Conservation (phyloP, 2,888 invertebrate species). For the Octonoba sinensis region DNA sequence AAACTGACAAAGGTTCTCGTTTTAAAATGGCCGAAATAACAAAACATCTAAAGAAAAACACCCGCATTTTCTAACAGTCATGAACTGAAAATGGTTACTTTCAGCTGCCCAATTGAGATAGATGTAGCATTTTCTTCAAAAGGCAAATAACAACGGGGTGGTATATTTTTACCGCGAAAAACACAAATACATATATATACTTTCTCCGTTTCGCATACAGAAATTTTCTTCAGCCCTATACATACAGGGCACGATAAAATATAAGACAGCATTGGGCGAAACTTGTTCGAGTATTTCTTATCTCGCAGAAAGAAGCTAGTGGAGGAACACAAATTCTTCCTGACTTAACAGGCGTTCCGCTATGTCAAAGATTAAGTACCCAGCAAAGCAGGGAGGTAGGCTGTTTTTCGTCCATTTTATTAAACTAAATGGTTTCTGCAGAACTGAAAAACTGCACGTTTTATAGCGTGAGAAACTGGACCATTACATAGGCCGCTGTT, state of each 20-base stretch:
- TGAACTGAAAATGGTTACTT: slow-evolving; percentile 62
- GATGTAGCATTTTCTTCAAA: slow-evolving; percentile 32
- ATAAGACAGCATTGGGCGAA: slow-evolving; percentile 56
- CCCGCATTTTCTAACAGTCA: slow-evolving; percentile 12
- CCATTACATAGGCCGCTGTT: slow-evolving; percentile 42
- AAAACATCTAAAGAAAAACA: not conserved
- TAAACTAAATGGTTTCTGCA: slow-evolving; percentile 64
- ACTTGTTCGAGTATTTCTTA: slow-evolving; percentile 57
- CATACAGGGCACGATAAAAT: slow-evolving; percentile 52
- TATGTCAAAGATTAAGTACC: slow-evolving; percentile 64
- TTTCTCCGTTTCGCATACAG: too few species aligned
- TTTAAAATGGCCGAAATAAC: not conserved
- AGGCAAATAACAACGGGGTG: slow-evolving; percentile 31
- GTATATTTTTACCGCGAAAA: slow-evolving; percentile 55
- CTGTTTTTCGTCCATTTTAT: slow-evolving; percentile 65
- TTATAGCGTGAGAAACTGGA: slow-evolving; percentile 57
- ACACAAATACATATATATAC: slow-evolving; percentile 41
- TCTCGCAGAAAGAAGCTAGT: slow-evolving; percentile 29
- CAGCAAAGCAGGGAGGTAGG: slow-evolving; percentile 54
- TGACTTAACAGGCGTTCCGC: slow-evolving; percentile 64
- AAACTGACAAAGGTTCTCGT: slow-evolving; percentile 24
- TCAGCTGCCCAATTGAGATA: slow-evolving; percentile 56
- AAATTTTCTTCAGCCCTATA: not conserved
- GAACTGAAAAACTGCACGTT: slow-evolving; percentile 63
- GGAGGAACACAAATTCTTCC: slow-evolving; percentile 60